Evolutionary conservation across 2,113 vertebrate genomes (phyloP), one percentile per base, ranked within the genome.

Genomic region (Casuarius casuarius): DNA sequence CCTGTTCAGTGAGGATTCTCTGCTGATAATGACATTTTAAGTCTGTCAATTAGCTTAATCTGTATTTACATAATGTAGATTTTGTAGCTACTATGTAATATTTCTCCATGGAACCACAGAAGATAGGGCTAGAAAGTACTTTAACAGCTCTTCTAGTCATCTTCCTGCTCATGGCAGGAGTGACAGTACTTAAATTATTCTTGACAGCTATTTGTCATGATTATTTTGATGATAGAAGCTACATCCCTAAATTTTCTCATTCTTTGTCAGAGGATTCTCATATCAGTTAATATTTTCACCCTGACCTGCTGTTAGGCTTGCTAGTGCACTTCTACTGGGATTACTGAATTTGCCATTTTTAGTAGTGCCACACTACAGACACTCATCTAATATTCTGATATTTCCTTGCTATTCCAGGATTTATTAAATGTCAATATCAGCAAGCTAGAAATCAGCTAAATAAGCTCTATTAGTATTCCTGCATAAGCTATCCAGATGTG

Each of bases 381-480:
- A 40, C 10, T 84, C 33, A 40, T 72, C 46, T 33, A 68, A 21
- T 76, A 61, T 78, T 92, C 79, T 85, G 42, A 21, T 86, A 72
- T 58, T 93, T 93, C 61, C 56, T 95, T 46, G 33, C 63, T 94
- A 22, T 61, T 84, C 54, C 17, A 86, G 49, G 56, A 51, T 93
- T 92, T 88, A 90, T 75, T 73, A 92, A 86, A 77, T 85, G 86
- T 51, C 42, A 80, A 0, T 88, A 86, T 77, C 75, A 95, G 49
- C 88, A 92, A 68, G 79, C 42, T 93, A 86, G 73, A 78, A 19
- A 88, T 71, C 59, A 74, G 46, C 80, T 78, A 90, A 96, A 81
- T 93, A 77, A 88, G 4, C 42, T 80, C 20, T 77, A 87, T 87
- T 73, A 74, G 4, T 73, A 73, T 91, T 87, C 58, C 44, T 79